phyloP scores from a whole-genome alignment of 2,797 vertebrate species.

The Protonibea diacanthus region DNA sequence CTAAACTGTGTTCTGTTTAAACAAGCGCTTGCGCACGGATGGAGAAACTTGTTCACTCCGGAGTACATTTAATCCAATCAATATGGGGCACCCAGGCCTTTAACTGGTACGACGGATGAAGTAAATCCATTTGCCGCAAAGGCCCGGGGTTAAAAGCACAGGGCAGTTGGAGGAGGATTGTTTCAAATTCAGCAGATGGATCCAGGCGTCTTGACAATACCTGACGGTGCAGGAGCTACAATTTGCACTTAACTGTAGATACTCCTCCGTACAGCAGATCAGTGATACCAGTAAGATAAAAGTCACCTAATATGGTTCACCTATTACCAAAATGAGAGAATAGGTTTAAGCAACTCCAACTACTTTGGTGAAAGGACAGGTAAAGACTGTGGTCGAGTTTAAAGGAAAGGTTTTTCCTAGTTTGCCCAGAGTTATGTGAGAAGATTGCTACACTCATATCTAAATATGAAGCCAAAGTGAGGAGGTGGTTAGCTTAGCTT shows the following conservation, averaged over 20 bases:
- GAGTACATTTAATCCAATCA: slow-evolving; percentile 48
- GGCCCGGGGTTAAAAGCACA: slow-evolving; percentile 56
- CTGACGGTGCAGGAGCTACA: slow-evolving; percentile 4
- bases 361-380: neutral
- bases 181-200: slow-evolving; percentile 26
- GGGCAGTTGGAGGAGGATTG: slow-evolving; percentile 19
- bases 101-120: slow-evolving; percentile 27
- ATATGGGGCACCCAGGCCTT: slow-evolving; percentile 38
- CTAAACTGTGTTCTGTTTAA: slow-evolving; percentile 9
- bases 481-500: neutral
- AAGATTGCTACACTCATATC: neutral
- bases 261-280: neutral
- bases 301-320: neutral
- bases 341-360: neutral
- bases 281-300: slow-evolving; percentile 9
- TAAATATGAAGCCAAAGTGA: neutral
- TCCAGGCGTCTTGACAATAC: slow-evolving; percentile 6
- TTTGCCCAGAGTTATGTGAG: neutral
- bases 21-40: neutral
- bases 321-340: too few species aligned
- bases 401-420: neutral
- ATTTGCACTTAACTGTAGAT: slow-evolving; percentile 14
- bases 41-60: neutral
- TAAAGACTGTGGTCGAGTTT: too few species aligned
- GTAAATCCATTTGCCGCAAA: slow-evolving; percentile 47